Evolutionary conservation across 2,888 invertebrate species (phyloP).

Genomic region (Scelioninae gen. 1): DNA sequence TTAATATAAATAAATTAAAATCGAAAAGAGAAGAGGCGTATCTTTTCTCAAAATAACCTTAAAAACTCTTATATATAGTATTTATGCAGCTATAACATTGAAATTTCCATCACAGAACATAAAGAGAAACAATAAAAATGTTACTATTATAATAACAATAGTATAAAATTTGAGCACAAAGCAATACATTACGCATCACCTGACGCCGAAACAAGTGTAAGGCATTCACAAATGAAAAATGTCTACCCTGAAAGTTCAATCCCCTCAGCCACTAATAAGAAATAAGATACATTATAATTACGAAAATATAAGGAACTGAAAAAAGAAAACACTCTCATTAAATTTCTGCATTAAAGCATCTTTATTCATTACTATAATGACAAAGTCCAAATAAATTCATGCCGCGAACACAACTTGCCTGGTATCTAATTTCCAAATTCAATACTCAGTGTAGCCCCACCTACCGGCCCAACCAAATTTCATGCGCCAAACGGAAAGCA

Average conservation of each 20-base stretch:
- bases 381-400: constrained; percentile 30
- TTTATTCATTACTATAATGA: constrained; percentile 38
- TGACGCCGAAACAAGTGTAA: constrained; percentile 23
- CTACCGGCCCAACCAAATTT: constrained; percentile 12
- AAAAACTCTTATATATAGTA: no score
- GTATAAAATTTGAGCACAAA: no score
- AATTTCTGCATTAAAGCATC: constrained; percentile 29
- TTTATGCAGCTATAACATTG: no score
- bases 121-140: no score
- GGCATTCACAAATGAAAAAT: background rate
- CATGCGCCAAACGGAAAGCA: background rate
- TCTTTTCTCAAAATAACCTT: no score
- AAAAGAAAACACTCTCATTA: constrained; percentile 27
- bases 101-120: no score
- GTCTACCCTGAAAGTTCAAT: constrained; percentile 24
- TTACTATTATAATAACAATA: no score
- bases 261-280: constrained; percentile 37
- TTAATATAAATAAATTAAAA: no score
- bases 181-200: background rate
- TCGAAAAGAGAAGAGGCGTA: no score
- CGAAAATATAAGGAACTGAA: constrained; percentile 23
- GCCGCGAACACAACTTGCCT: constrained; percentile 12
- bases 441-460: constrained; percentile 32
- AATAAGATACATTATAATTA: constrained; percentile 31
- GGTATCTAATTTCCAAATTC: constrained; percentile 57